Conservation (phyloP, 2,113 vertebrate genomes). For the Hemiscyllium ocellatum region DNA sequence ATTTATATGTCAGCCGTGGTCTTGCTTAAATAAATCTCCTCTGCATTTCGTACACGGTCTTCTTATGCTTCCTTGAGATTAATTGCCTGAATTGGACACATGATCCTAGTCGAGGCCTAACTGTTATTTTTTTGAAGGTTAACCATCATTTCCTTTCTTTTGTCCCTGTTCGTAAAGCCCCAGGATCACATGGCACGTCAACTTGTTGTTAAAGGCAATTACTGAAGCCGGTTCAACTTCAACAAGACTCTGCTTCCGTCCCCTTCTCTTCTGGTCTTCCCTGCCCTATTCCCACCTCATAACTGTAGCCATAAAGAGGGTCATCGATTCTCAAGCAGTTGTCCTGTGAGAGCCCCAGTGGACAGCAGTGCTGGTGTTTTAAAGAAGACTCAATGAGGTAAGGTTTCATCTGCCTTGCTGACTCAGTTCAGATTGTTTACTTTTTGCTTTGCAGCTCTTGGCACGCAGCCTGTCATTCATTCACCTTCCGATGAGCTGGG, state of each 20-base stretch:
- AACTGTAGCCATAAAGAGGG: background rate
- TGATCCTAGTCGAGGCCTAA: background rate
- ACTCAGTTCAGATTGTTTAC: constrained; percentile 5
- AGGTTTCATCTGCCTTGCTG: background rate
- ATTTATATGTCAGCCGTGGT: no score
- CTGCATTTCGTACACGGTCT: background rate
- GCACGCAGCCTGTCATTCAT: constrained; percentile 19
- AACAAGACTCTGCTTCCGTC: background rate
- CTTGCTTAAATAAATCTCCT: background rate
- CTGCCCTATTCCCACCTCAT: background rate
- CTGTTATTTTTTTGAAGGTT: background rate
- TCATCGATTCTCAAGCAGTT: background rate
- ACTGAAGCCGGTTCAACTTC: background rate
- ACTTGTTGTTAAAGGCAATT: background rate
- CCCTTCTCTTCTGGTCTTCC: background rate
- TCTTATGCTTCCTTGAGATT: background rate
- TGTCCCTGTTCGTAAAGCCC: background rate
- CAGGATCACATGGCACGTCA: background rate
- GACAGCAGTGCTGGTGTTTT: background rate
- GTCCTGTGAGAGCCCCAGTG: background rate
- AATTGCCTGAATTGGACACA: background rate
- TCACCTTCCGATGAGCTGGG: constrained; percentile 6
- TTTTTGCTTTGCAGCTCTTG: constrained; percentile 26
- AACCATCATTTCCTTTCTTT: background rate
- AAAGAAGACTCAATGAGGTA: background rate